Base-by-base conservation (phyloP, 2,797 vertebrate genomes). In the Choloepus didactylus region DNA sequence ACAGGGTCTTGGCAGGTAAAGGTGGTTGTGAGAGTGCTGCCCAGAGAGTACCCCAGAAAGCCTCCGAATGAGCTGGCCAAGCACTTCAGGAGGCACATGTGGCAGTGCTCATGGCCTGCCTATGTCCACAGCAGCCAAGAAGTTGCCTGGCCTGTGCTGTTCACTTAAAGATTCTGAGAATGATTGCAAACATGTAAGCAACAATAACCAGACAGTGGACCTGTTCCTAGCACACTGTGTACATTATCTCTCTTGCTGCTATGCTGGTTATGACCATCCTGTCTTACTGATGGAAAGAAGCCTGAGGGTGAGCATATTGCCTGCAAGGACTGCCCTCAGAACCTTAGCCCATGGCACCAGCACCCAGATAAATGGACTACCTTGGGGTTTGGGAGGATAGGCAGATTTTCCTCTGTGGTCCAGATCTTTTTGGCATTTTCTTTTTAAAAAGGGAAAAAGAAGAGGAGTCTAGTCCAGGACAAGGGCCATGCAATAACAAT, bases 1-100 rank as follows among this genome's bases (percentile, higher is more conserved):
- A 99, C 10, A 99, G 97, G 0, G 97, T 97, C 96, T 99, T 99
- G 99, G 98, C 1, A 60, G 92, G 95, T 1, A 51, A 91, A 95
- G 56, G 46, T 0, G 25, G 25, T 5, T 0, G 0, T 95, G 67
- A 94, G 91, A 19, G 27, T 1, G 6, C 4, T 16, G 18, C 1
- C 70, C 31, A 59, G 44, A 29, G 41, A 41, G 41, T 6, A 19
- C 56, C 56, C 56, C 19, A 2, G 16, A 19, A 5, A 21, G 56
- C 18, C 56, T 56, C 56, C 56, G 35, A 82, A 95, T 84, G 19
- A 67, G n/a, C 66, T 7, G 7, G 46, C 73, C 73, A 31, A 16
- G 73, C 0, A 6, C 73, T 19, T 31, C 5, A 3, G 16, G 29
- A 96, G 59, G 5, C 6, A 6, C 41, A 44, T 6, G 6, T 44